A percentile compares a stretch with the other conserved stretches of the same genome.
Conservation (phyloP, 1,140 invertebrate species). For the Pectinophora gossypiella region DNA sequence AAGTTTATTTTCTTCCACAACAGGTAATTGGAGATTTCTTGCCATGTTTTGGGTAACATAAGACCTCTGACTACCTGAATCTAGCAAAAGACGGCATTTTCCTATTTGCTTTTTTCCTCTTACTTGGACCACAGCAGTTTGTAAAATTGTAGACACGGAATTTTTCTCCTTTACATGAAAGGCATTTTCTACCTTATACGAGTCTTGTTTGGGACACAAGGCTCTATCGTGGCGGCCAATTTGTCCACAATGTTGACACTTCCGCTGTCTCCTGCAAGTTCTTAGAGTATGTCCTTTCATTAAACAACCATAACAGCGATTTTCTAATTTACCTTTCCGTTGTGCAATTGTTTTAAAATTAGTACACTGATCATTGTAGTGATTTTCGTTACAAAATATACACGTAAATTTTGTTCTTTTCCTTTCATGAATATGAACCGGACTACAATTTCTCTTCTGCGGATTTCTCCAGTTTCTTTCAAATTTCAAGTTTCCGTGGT, state of each 20-base stretch:
- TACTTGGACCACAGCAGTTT: slow-evolving; percentile 5
- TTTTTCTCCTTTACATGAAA: not conserved
- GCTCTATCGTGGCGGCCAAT: slow-evolving; percentile 5
- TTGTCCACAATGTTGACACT: slow-evolving; percentile 2
- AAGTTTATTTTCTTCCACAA: not conserved
- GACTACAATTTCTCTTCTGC: too few species aligned
- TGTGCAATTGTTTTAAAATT: not conserved
- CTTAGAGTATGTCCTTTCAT: not conserved
- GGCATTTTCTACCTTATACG: not conserved
- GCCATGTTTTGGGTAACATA: slow-evolving; percentile 1
- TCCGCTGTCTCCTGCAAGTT: too few species aligned
- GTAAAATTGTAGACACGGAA: not conserved
- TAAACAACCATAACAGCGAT: slow-evolving; percentile 6
- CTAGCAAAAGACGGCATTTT: slow-evolving; percentile 2
- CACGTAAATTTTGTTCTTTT: slow-evolving; percentile 4
- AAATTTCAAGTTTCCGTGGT: not conserved
- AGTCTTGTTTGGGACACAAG: slow-evolving; percentile 1
- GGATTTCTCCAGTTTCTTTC: not conserved
- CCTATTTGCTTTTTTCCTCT: not conserved
- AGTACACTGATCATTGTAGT: slow-evolving; percentile 3
- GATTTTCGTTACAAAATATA: slow-evolving; percentile 6
- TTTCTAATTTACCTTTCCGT: slow-evolving; percentile 4
- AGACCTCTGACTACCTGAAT: not conserved
- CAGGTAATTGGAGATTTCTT: not conserved
- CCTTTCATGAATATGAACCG: too few species aligned